Evolutionary conservation across 2,113 vertebrate species (phyloP).

Genomic region (Corvus cornix): DNA sequence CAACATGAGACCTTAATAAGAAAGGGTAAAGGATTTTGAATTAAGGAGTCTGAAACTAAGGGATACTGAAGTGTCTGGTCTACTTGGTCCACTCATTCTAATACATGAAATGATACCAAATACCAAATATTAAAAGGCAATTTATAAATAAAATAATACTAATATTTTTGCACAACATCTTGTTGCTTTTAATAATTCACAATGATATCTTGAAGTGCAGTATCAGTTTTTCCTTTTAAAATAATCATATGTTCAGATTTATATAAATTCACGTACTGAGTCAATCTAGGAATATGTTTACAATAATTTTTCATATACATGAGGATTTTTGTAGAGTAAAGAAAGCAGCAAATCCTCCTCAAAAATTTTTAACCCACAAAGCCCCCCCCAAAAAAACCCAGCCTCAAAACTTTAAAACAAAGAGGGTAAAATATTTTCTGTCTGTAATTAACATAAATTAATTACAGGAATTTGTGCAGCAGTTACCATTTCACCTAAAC

Average conservation of each 20-base stretch:
- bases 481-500: not conserved
- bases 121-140: not conserved
- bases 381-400: rapidly evolving
- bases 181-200: not conserved
- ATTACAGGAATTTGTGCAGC: not conserved
- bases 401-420: not conserved
- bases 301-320: not conserved
- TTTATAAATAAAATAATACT: not conserved
- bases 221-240: not conserved
- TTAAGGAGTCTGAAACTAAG: not conserved
- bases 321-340: not conserved
- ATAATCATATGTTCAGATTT: not conserved
- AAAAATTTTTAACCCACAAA: not conserved
- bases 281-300: not conserved
- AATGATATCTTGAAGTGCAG: not conserved
- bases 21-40: not conserved
- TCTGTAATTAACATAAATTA: not conserved
- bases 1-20: not conserved
- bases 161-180: not conserved
- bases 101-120: not conserved
- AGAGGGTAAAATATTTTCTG: not conserved
- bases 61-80: not conserved
- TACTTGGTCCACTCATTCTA: not conserved
- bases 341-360: not conserved
- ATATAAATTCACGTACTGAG: not conserved